Evolutionary conservation across 2,113 vertebrate genomes (phyloP), one percentile per base, ranked within the genome.

Genomic region (Tylochromis polylepis): DNA sequence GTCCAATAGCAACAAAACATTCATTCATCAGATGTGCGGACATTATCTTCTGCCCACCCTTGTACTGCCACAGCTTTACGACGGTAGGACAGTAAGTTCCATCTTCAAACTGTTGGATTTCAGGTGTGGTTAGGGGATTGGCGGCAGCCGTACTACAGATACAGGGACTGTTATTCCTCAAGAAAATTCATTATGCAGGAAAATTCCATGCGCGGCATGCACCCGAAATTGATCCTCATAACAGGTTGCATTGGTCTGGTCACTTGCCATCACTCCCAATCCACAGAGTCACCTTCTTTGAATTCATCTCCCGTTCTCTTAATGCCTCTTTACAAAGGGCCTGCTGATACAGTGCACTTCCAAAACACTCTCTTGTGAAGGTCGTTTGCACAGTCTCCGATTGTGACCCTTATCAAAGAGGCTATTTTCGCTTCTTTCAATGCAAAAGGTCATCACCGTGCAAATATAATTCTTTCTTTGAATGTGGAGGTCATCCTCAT

Each of bases 221-320:
- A 36, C 34, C 34, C 0, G 1, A 18, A 31, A 60, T 60, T 18
- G 27, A 0, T 0, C 58, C 29, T 34, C 58, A 60, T 34, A 34
- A 20, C 29, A 18, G 0, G 34, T 38, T 65, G 38, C 34, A 38
- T 34, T 22, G 36, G 36, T 38, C 36, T 38, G 10, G 9, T 38
- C 36, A 38, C 36, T 38, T 38, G 62, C 62, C 34, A 67, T 67
- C 1, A 38, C 62, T 38, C 11, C 34, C 20, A 67, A 67, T 67
- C 62, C 34, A 67, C 20, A 67, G 36, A 38, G 62, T 67, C 62
- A 1, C 34, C 34, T 38, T 14, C 62, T 65, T 65, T 65, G 60
- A 65, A 65, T 8, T 14, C 60, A 14, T 38, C 11, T 67, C 20
- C 3, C 62, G n/a, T 0, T 18, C 62, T 67, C 34, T 67, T 67